These are phyloP conservation scores for Geopemphigus sp. DNA, from an alignment of 1,140 invertebrate species.

Conservation along the genomic window DNA sequence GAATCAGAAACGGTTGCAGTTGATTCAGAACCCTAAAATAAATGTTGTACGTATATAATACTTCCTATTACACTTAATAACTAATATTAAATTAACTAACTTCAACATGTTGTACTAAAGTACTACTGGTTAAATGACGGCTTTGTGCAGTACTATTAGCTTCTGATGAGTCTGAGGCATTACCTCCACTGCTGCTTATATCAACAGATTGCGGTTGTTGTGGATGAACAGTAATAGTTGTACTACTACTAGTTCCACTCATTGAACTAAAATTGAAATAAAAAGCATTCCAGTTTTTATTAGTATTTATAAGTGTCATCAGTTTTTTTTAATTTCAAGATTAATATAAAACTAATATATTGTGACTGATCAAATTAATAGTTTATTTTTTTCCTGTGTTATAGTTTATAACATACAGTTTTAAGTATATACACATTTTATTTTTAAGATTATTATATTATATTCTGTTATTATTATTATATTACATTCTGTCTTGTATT, in stretches of 20 bases:
- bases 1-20: slow-evolving; percentile 42
- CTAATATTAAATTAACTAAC: not conserved
- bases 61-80: not conserved
- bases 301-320: too few relatives aligned
- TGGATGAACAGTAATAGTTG: slow-evolving; percentile 45
- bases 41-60: not conserved
- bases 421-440: too few relatives aligned
- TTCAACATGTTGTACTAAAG: slow-evolving; percentile 36
- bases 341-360: not conserved
- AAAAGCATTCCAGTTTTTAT: not conserved
- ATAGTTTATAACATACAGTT: too few relatives aligned
- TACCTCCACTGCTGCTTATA: slow-evolving; percentile 41
- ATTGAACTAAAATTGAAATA: slow-evolving; percentile 26
- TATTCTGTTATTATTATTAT: too few relatives aligned
- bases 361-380: too few relatives aligned
- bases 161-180: slow-evolving; percentile 39
- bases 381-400: too few relatives aligned
- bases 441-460: too few relatives aligned
- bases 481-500: too few relatives aligned
- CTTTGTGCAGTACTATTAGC: slow-evolving; percentile 44
- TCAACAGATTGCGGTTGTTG: slow-evolving; percentile 43
- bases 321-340: not conserved
- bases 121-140: slow-evolving; percentile 48
- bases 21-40: slow-evolving; percentile 38
- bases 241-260: slow-evolving; percentile 45